A percentile compares a stretch with the other conserved stretches of the same genome.
phyloP scores from a whole-genome alignment of 37 sponge, comb jelly and placozoan species.

The Spongia lamella region DNA sequence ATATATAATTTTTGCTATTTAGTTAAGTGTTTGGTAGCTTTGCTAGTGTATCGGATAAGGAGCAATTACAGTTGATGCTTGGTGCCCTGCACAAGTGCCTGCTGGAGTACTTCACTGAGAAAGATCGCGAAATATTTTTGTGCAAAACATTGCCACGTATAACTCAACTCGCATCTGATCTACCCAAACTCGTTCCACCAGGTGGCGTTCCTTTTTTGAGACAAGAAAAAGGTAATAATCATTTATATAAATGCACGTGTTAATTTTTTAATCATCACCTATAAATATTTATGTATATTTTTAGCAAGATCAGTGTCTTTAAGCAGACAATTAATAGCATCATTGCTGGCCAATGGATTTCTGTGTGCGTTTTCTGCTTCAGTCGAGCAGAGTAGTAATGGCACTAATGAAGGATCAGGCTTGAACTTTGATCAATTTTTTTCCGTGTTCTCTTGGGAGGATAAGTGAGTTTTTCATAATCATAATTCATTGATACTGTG shows the following conservation, averaged over 20 bases:
- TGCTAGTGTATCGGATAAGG: no score
- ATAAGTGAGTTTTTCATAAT: constrained; percentile 27
- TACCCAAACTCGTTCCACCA: constrained; percentile 51
- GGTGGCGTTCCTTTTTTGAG: constrained; percentile 59
- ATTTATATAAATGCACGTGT: no score
- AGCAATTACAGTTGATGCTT: not conserved
- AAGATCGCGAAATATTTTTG: constrained; percentile 58
- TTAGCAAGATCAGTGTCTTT: constrained; percentile 47
- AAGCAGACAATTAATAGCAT: constrained; percentile 53
- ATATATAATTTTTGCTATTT: no score
- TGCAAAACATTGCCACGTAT: constrained; percentile 54
- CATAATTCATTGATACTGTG: not conserved
- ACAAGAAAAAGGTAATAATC: constrained; percentile 63
- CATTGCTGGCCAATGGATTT: constrained; percentile 70
- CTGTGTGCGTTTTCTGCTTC: constrained; percentile 74
- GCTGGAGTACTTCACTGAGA: constrained; percentile 22
- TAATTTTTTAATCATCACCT: no score
- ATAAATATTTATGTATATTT: not conserved
- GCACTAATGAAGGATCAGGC: no score
- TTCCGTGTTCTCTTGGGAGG: constrained; percentile 17
- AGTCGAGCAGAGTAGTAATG: no score
- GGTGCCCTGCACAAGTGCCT: constrained; percentile 40
- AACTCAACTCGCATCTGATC: constrained; percentile 42
- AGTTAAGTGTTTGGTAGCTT: no score
- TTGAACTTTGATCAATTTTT: constrained; percentile 68